A percentile compares a stretch with the other conserved stretches of the same genome.
These are phyloP conservation scores for Lordiphosa andalusiaca DNA, from an alignment of 2,888 invertebrate genomes.

Conservation along the genomic window DNA sequence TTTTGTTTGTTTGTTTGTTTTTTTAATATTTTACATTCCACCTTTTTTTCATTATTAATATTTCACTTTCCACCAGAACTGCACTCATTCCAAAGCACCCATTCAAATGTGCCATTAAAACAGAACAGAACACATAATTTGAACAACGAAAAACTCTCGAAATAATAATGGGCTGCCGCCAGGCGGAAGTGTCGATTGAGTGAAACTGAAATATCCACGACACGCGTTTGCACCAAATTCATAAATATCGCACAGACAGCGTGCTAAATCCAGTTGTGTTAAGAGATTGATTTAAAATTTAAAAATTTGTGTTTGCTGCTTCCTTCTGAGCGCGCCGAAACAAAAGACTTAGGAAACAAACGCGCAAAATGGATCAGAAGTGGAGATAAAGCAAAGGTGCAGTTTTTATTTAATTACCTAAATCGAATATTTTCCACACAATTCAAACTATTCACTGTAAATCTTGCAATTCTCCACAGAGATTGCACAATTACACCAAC, in stretches of 20 bases:
- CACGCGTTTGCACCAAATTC: slow-evolving; percentile 31
- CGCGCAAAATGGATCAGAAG: slow-evolving; percentile 32
- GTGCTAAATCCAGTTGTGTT: slow-evolving; percentile 66
- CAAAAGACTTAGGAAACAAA: slow-evolving; percentile 71
- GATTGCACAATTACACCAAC: slow-evolving; percentile 63
- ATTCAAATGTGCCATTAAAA: too few species aligned
- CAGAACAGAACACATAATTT: too few species aligned
- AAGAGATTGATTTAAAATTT: slow-evolving; percentile 41
- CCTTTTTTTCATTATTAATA: too few species aligned
- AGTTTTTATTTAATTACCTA: too few species aligned
- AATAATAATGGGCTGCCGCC: slow-evolving; percentile 23
- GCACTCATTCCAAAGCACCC: too few species aligned
- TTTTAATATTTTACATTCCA: too few species aligned
- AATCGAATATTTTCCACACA: too few species aligned
- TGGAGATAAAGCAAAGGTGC: slow-evolving; percentile 14
- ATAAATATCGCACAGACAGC: slow-evolving; percentile 33
- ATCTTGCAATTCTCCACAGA: slow-evolving; percentile 56
- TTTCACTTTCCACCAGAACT: too few species aligned
- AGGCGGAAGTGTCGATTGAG: slow-evolving; percentile 54
- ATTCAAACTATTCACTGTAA: slow-evolving; percentile 35
- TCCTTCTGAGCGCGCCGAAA: slow-evolving; percentile 55
- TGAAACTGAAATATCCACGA: slow-evolving; percentile 31
- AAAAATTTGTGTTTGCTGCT: slow-evolving; percentile 34
- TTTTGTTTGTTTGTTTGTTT: too few species aligned
- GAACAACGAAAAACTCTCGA: too few species aligned